phyloP scores from a whole-genome alignment of 2,113 vertebrate species.

The Lepus timidus region DNA sequence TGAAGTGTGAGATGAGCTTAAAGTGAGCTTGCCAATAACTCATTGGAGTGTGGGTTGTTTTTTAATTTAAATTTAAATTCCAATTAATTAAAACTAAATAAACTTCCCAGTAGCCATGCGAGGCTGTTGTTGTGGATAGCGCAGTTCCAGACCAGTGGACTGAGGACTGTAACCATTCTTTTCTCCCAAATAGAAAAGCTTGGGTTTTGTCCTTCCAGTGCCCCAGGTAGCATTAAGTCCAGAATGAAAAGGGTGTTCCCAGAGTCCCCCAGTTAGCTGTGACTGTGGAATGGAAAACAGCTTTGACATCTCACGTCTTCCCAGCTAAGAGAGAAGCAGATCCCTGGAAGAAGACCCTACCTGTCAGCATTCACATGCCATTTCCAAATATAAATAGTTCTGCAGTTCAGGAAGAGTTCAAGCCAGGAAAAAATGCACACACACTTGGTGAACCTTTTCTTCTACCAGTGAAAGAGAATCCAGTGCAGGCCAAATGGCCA shows the following conservation, averaged over 20 bases:
- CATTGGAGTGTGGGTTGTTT: background rate
- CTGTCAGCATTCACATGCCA: background rate
- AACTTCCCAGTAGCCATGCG: background rate
- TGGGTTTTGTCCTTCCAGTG: background rate
- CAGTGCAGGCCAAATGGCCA: background rate
- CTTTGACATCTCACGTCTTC: background rate
- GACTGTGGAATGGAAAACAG: background rate
- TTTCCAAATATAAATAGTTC: background rate
- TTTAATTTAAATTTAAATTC: background rate
- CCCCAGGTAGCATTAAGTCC: background rate
- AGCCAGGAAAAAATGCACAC: background rate
- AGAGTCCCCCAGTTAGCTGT: background rate
- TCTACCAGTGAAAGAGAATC: background rate
- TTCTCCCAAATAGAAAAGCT: background rate
- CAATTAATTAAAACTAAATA: background rate
- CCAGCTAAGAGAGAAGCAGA: background rate
- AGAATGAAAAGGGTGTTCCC: background rate
- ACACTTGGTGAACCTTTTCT: background rate
- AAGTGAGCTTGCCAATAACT: background rate
- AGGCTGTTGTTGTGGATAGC: rapidly evolving
- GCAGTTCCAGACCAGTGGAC: background rate
- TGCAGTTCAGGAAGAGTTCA: background rate
- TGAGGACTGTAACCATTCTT: background rate
- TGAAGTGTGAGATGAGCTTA: rapidly evolving
- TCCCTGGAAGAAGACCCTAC: background rate